phyloP scores from a whole-genome alignment of 2,113 vertebrate species.

The Castor canadensis region DNA sequence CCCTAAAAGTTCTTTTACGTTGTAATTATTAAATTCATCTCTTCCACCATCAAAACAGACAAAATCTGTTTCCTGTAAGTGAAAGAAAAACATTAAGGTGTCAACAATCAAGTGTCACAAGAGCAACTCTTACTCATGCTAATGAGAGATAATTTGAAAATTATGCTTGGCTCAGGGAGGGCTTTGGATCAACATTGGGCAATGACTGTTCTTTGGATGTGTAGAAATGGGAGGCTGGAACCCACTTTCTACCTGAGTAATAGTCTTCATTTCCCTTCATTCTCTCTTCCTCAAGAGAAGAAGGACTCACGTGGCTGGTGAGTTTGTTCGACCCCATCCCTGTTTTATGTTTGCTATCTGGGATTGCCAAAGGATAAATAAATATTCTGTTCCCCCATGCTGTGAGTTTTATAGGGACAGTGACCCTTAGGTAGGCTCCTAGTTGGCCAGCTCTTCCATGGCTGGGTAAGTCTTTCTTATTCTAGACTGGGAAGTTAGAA shows the following conservation, averaged over 20 bases:
- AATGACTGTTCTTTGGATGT: neutral
- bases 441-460: neutral
- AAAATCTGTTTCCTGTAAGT: constrained; percentile 95
- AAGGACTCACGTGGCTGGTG: neutral
- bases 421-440: too few species aligned
- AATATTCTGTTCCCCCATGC: neutral
- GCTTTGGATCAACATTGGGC: neutral
- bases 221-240: neutral
- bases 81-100: constrained; percentile 27
- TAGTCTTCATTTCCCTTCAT: neutral
- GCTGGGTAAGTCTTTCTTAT: neutral
- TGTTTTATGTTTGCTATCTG: neutral
- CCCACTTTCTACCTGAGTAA: neutral
- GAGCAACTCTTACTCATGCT: neutral
- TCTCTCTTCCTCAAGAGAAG: neutral
- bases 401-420: neutral
- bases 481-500: neutral
- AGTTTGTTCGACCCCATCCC: neutral
- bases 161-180: neutral
- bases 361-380: neutral
- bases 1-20: constrained; percentile 89
- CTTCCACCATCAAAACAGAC: constrained; percentile 94
- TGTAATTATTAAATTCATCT: constrained; percentile 93
- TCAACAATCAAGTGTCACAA: neutral
- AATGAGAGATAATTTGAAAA: neutral